Conservation (phyloP, 2,113 vertebrate species). For the Noctilio leporinus region DNA sequence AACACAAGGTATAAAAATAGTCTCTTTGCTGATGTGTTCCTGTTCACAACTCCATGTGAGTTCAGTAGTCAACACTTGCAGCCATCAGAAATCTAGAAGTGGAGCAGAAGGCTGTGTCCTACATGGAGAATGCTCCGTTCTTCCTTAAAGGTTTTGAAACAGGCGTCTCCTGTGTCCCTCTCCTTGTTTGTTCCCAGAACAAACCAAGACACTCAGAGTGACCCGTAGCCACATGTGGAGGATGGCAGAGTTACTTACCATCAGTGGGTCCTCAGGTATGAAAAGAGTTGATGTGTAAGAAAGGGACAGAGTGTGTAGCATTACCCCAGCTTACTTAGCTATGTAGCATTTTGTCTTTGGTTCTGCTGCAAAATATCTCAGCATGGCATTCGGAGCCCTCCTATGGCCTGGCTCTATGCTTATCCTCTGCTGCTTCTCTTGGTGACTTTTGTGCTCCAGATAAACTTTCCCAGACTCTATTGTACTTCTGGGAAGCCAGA, state of each 20-base stretch:
- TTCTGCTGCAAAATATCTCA: neutral
- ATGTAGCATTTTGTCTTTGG: neutral
- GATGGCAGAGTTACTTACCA: neutral
- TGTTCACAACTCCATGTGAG: neutral
- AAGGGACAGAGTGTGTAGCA: neutral
- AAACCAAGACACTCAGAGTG: neutral
- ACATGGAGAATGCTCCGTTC: neutral
- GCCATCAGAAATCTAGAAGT: neutral
- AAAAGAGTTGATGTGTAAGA: neutral
- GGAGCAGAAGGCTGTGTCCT: neutral
- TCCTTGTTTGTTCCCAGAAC: neutral
- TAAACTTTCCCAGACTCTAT: neutral
- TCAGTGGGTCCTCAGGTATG: neutral
- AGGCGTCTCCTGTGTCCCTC: neutral
- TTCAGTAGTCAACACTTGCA: neutral
- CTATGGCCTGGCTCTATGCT: neutral
- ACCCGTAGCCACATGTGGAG: neutral
- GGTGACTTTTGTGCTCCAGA: neutral
- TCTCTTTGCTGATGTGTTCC: neutral
- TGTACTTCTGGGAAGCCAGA: conserved; percentile 6
- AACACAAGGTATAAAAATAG: neutral
- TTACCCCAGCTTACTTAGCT: neutral
- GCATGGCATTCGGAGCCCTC: neutral
- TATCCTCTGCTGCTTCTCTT: neutral
- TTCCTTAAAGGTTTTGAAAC: neutral